These are phyloP conservation scores for Lamprotornis superbus DNA, from an alignment of 2,113 vertebrate genomes.

Conservation along the genomic window DNA sequence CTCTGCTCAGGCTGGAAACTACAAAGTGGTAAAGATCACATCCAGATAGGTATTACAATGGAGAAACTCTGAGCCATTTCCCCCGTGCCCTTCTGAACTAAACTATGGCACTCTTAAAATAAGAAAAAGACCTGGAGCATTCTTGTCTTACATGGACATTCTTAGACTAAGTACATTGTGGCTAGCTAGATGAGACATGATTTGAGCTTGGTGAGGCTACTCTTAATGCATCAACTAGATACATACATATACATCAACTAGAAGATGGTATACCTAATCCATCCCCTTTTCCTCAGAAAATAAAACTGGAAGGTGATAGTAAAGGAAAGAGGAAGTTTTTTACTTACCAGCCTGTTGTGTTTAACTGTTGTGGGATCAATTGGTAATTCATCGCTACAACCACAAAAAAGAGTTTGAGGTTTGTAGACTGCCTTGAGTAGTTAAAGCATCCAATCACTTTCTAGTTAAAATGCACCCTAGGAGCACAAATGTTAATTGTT, in stretches of 20 bases:
- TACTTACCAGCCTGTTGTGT: neutral
- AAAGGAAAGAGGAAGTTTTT: neutral
- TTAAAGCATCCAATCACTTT: neutral
- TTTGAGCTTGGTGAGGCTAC: neutral
- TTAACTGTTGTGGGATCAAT: neutral
- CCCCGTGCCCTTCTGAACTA: neutral
- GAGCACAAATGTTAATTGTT: neutral
- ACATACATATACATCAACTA: neutral
- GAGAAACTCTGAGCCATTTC: neutral
- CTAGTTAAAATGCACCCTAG: conserved; percentile 20
- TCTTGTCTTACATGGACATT: neutral
- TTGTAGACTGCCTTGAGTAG: neutral
- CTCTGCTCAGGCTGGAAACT: neutral
- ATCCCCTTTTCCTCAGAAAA: neutral
- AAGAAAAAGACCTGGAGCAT: neutral
- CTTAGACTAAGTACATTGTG: neutral
- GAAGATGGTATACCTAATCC: neutral
- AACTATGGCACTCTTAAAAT: neutral
- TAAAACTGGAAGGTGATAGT: neutral
- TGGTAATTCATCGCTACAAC: neutral
- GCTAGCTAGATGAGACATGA: neutral
- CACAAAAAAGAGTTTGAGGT: neutral
- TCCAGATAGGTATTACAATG: neutral
- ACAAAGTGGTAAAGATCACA: neutral
- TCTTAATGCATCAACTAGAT: neutral